phyloP scores from a whole-genome alignment of 2,888 invertebrate genomes.

The Erebia epiphron region DNA sequence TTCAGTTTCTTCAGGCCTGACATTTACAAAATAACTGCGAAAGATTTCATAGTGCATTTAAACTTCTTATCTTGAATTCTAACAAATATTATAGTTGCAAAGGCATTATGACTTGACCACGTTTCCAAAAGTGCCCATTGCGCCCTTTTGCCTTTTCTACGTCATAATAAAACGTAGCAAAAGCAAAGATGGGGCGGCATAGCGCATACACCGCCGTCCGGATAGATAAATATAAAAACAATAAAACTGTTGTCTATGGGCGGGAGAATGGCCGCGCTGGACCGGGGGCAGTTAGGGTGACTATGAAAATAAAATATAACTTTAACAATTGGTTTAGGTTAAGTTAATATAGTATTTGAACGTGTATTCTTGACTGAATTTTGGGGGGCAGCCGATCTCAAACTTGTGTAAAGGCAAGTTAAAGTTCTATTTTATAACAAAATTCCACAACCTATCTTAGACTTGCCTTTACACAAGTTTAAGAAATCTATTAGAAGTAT shows the following conservation, averaged over 20 bases:
- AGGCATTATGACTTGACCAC: constrained; percentile 37
- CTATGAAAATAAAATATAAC: constrained; percentile 35
- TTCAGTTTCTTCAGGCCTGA: too few relatives aligned
- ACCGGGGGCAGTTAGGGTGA: constrained; percentile 60
- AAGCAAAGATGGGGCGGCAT: constrained; percentile 59
- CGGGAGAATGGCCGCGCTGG: constrained; percentile 76
- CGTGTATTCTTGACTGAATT: not conserved
- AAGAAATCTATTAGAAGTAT: too few relatives aligned
- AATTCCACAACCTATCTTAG: too few relatives aligned
- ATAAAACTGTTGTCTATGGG: constrained; percentile 81
- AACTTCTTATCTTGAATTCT: too few relatives aligned
- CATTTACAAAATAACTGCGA: too few relatives aligned
- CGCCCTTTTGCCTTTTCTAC: constrained; percentile 63
- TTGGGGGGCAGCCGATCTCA: too few relatives aligned
- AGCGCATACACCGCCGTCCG: constrained; percentile 62
- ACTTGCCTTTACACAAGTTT: too few relatives aligned
- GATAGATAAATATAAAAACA: constrained; percentile 83
- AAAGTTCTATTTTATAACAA: too few relatives aligned
- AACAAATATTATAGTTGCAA: not conserved
- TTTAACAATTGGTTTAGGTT: not conserved
- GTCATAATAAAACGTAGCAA: constrained; percentile 63
- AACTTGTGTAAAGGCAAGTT: too few relatives aligned
- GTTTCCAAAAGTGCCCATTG: constrained; percentile 48
- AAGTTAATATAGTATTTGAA: not conserved
- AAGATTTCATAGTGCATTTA: too few relatives aligned